Evolutionary conservation across 2,797 vertebrate species (phyloP).

Genomic region (Nyctibius grandis): DNA sequence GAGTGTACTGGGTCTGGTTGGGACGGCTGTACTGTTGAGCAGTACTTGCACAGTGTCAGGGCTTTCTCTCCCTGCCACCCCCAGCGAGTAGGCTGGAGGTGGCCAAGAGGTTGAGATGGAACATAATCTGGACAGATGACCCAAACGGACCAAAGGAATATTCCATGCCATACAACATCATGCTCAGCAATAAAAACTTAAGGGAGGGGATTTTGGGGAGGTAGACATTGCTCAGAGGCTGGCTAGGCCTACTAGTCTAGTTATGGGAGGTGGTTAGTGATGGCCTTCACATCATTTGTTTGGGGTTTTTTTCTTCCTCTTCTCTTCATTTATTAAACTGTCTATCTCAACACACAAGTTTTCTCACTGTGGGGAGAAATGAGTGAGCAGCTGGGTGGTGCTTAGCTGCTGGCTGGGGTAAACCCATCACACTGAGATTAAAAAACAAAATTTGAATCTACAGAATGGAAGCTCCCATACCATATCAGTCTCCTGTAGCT

Average conservation of each 20-base stretch:
- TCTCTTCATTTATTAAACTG: neutral
- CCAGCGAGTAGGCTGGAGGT: neutral
- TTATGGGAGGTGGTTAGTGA: neutral
- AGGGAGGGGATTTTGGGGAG: neutral
- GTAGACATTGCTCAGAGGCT: neutral
- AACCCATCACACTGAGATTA: neutral
- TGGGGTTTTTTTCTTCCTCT: neutral
- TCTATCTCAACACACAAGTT: neutral
- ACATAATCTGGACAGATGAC: neutral
- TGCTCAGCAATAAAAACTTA: neutral
- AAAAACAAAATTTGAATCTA: neutral
- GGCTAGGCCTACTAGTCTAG: neutral
- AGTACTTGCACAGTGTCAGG: neutral
- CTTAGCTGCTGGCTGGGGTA: neutral
- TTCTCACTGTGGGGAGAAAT: neutral
- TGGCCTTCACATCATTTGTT: neutral
- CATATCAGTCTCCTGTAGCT: neutral
- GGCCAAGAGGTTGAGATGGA: neutral
- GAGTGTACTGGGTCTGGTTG: neutral
- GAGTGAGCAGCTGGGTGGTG: neutral
- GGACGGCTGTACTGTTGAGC: neutral
- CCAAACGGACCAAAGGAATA: neutral
- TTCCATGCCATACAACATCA: fast-evolving
- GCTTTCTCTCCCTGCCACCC: neutral
- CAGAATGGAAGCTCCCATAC: neutral